Evolutionary conservation across 1,140 invertebrate species (phyloP).

Genomic region (Solenopsis invicta): DNA sequence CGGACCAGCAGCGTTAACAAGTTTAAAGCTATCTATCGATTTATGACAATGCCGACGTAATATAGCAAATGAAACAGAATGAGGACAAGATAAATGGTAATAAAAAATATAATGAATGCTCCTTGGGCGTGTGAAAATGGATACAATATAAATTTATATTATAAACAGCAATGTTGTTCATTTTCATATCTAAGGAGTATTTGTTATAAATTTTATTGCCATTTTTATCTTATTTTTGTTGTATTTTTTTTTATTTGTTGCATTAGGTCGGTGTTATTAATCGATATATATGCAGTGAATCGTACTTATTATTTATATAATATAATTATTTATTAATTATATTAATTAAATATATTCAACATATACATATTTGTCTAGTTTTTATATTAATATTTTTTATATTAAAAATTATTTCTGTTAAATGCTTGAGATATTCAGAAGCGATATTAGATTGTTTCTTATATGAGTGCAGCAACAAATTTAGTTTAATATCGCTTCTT

Average conservation of each 20-base stretch:
- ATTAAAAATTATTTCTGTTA: too few species aligned
- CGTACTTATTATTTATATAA: neutral
- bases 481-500: too few species aligned
- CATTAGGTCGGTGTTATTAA: constrained; percentile 26
- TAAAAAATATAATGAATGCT: constrained; percentile 11
- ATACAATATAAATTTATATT: neutral
- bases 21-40: constrained; percentile 61
- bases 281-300: neutral
- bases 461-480: too few species aligned
- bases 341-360: neutral
- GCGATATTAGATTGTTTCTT: neutral
- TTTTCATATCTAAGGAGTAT: neutral
- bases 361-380: neutral
- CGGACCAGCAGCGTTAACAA: constrained; percentile 53
- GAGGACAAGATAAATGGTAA: constrained; percentile 35
- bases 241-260: neutral
- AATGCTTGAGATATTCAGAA: too few species aligned
- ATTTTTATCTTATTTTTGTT: neutral
- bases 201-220: neutral
- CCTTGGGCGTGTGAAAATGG: neutral
- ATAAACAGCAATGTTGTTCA: neutral
- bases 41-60: constrained; percentile 57
- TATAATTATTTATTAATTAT: neutral
- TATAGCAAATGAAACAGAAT: constrained; percentile 45
- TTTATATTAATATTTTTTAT: too few species aligned